Percentiles rank a stretch among this genome's conserved stretches.
These are phyloP conservation scores for Rhagoletis pomonella DNA, from an alignment of 1,140 invertebrate species.

Conservation along the genomic window DNA sequence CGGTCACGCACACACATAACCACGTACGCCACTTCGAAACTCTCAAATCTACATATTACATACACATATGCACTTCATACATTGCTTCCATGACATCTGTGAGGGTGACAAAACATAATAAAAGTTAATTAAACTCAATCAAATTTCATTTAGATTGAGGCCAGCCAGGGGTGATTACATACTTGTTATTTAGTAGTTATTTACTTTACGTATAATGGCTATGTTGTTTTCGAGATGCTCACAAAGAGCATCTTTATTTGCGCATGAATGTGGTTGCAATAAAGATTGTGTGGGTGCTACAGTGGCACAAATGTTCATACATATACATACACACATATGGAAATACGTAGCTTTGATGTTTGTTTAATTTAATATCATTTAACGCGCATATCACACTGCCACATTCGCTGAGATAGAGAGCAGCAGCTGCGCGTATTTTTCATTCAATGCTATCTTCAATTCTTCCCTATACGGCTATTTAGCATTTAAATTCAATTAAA, in stretches of 20 bases:
- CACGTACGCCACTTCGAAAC: too few species aligned
- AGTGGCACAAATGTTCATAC: too few species aligned
- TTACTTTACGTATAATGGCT: too few species aligned
- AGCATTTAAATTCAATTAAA: background rate
- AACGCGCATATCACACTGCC: background rate
- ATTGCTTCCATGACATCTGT: background rate
- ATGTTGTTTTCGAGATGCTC: constrained; percentile 7
- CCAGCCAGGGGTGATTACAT: constrained; percentile 34
- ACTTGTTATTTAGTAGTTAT: too few species aligned
- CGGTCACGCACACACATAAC: background rate
- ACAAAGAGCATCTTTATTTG: background rate
- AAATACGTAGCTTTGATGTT: background rate
- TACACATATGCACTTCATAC: too few species aligned
- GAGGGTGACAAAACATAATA: constrained; percentile 47
- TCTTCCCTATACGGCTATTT: background rate
- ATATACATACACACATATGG: too few species aligned
- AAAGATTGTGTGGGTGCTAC: too few species aligned
- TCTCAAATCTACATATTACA: too few species aligned
- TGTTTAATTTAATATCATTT: constrained; percentile 28
- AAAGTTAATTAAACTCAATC: constrained; percentile 50
- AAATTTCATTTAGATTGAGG: constrained; percentile 51
- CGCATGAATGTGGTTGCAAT: background rate
- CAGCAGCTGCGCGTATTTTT: background rate
- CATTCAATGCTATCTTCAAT: background rate
- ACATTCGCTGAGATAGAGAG: background rate